Percentiles rank a stretch among this genome's conserved stretches.
Evolutionary conservation across 1,140 invertebrate genomes (phyloP).

Genomic region (Papilio polyxenes): DNA sequence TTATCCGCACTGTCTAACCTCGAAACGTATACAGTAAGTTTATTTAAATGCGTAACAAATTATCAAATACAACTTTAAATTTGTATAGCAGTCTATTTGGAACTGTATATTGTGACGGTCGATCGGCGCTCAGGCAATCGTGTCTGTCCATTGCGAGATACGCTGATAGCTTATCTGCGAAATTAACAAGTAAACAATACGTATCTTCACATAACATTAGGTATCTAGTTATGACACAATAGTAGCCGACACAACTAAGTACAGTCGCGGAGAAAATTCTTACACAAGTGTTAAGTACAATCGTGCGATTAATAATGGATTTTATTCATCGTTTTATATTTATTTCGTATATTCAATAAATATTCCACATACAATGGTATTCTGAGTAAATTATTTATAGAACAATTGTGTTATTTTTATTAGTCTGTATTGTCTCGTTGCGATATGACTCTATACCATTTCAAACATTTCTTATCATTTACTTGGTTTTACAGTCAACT

Average conservation of each 20-base stretch:
- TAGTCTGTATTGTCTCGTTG: not conserved
- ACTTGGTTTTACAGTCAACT: constrained; percentile 4
- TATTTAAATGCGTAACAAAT: constrained; percentile 18
- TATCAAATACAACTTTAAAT: not conserved
- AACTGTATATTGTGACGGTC: constrained; percentile 1
- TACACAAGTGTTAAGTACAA: not conserved
- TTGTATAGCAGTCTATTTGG: not conserved
- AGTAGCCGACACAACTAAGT: not conserved
- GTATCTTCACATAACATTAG: constrained; percentile 25
- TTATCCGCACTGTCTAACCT: not conserved
- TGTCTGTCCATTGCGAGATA: constrained; percentile 3
- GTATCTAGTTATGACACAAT: constrained; percentile 35
- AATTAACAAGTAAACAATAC: constrained; percentile 42
- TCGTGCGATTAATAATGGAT: not conserved
- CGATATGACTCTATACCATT: not conserved
- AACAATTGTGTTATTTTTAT: constrained; percentile 14
- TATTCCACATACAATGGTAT: constrained; percentile 7
- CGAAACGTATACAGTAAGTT: not conserved
- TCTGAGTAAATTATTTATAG: constrained; percentile 13
- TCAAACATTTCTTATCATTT: not conserved
- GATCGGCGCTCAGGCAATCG: constrained; percentile 26
- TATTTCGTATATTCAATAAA: not conserved
- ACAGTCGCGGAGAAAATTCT: constrained; percentile 29
- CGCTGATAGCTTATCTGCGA: constrained; percentile 41
- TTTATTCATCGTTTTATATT: not conserved